Evolutionary conservation across 2,888 invertebrate species (phyloP), one percentile per base, ranked within the genome.

Genomic region (Melangyna quadrimaculata): DNA sequence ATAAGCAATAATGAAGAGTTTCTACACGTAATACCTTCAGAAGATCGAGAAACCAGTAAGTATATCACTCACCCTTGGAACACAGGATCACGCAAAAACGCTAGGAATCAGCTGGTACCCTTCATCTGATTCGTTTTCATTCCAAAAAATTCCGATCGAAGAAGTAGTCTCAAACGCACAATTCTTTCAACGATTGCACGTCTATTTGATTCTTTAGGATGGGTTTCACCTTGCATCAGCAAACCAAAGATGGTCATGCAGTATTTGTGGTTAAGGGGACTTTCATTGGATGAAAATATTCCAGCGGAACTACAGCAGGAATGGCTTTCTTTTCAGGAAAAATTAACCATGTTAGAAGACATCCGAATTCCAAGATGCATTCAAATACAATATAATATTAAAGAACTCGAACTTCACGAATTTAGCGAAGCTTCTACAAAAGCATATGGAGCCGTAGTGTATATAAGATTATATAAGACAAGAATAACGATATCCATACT

Each of bases 351-450:
- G 10, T 19, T 29, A 32, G 55, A 74, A 14, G 29, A 51, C 19
- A 35, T 74, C 19, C 22, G 53, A 17, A 17, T 61, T 24, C 61
- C 59, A 3, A 19, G 73, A 43, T 71, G 71, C 57, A 5, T 71
- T 0, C 22, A 55, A 1, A 57, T 9, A 24, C 8, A 10, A 4
- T 7, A n/a, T 24, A 4, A 19, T 29, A 1, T 8, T n/a, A 14
- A 8, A 14, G 12, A 53, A 19, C 10, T 63, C 3, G 63, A 81
- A 40, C 40, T 75, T 12, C 71, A 75, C 32, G 81, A 51, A 14
- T 81, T 75, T n/a, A 59, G 75, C n/a, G 81, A 81, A 27, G 75
- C 75, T 1, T 80, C 69, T 12, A 57, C 57, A 5, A 69, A 37
- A 22, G 81, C 81, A n/a, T 75, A 55, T 43, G 65, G 53, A 17